Percentiles rank a stretch among this genome's conserved stretches.
These are phyloP conservation scores for Zaprionus gabonicus DNA, from an alignment of 1,140 invertebrate genomes.

Conservation along the genomic window DNA sequence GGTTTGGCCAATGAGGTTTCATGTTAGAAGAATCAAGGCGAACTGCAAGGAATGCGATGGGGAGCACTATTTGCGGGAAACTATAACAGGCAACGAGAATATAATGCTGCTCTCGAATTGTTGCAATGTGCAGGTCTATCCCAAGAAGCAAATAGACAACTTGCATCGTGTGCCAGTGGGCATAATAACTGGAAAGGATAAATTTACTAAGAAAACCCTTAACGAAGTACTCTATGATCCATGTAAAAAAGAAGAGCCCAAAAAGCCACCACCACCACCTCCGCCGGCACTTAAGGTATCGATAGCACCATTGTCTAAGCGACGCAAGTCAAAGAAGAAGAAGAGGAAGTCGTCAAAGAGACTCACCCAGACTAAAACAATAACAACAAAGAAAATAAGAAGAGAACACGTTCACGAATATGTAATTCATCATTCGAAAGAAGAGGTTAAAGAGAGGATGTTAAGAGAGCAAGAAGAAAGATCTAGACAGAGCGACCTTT, in stretches of 20 bases:
- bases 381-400: neutral
- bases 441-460: neutral
- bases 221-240: neutral
- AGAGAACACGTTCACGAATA: neutral
- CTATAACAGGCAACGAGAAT: constrained; percentile 43
- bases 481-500: too few species aligned
- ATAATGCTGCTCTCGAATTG: constrained; percentile 56
- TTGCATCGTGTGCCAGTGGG: constrained; percentile 54
- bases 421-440: neutral
- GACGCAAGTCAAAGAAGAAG: constrained; percentile 4
- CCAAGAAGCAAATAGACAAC: constrained; percentile 40
- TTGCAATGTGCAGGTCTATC: constrained; percentile 52
- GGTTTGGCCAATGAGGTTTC: constrained; percentile 57
- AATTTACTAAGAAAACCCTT: constrained; percentile 36
- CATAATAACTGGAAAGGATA: constrained; percentile 37
- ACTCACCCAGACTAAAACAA: neutral
- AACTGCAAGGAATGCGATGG: constrained; percentile 45
- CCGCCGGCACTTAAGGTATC: neutral
- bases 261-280: neutral
- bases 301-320: neutral
- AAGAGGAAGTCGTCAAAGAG: neutral
- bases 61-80: constrained; percentile 29
- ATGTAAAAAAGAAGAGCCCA: neutral
- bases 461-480: neutral
- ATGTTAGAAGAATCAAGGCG: constrained; percentile 22